Evolutionary conservation across 2,113 vertebrate species (phyloP).

Genomic region (Dasyprocta punctata): DNA sequence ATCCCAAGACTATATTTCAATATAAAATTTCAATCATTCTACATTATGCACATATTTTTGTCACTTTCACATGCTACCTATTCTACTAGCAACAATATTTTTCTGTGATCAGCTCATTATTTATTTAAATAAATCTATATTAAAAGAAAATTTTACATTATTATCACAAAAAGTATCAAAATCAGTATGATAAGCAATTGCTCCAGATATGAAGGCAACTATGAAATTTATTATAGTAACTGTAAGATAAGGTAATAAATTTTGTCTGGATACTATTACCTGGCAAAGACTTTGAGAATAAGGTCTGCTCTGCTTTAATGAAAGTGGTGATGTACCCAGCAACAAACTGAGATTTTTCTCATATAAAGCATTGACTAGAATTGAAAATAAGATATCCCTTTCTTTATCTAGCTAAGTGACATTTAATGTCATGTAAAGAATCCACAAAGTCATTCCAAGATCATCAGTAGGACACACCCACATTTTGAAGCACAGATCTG

Average conservation of each 20-base stretch:
- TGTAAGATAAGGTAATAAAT: not conserved
- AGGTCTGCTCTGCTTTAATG: not conserved
- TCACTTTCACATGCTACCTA: not conserved
- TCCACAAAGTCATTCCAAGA: not conserved
- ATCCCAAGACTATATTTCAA: not conserved
- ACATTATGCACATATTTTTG: not conserved
- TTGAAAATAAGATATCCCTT: not conserved
- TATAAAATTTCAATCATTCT: not conserved
- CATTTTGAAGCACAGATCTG: not conserved
- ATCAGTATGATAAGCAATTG: not conserved
- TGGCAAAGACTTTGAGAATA: not conserved
- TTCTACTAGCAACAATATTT: not conserved
- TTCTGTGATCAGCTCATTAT: not conserved
- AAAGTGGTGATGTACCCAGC: not conserved
- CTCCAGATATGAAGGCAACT: not conserved
- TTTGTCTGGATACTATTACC: not conserved
- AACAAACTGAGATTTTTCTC: not conserved
- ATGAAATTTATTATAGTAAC: not conserved
- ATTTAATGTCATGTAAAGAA: not conserved
- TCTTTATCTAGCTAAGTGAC: not conserved
- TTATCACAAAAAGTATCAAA: not conserved
- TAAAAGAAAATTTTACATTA: not conserved
- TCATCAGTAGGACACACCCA: not conserved
- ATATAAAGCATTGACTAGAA: not conserved
- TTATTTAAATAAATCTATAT: slow-evolving; percentile 4